Conservation (phyloP, 1,140 invertebrate genomes). For the Ceratoteleas bidentatus region DNA sequence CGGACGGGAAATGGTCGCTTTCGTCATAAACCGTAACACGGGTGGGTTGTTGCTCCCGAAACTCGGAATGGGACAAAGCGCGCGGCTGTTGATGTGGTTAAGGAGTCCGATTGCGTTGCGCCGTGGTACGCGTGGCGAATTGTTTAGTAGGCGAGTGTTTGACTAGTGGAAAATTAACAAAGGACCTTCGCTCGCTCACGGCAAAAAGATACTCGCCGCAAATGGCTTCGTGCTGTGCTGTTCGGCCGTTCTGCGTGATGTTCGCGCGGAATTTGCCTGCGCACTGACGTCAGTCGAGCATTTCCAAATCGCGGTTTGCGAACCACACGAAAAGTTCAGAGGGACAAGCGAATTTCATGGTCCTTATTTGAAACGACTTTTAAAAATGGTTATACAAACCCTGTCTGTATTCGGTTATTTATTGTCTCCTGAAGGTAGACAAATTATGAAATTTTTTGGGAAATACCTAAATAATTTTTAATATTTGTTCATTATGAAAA, state of each 20-base stretch:
- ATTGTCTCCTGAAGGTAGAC: too few species aligned
- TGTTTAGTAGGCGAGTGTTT: conserved; percentile 35
- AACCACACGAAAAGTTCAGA: too few species aligned
- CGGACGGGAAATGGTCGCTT: too few species aligned
- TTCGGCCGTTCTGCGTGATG: background rate
- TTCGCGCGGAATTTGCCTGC: conserved; percentile 9
- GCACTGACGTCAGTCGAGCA: conserved; percentile 11
- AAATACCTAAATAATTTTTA: too few species aligned
- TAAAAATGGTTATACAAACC: too few species aligned
- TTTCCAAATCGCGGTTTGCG: background rate
- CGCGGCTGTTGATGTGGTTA: conserved; percentile 13
- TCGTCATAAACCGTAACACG: conserved; percentile 12
- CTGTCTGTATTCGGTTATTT: too few species aligned
- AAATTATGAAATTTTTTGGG: too few species aligned
- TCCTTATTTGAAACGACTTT: too few species aligned
- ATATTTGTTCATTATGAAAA: too few species aligned
- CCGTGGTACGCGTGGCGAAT: conserved; percentile 45
- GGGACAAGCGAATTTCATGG: too few species aligned
- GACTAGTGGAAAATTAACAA: conserved; percentile 45
- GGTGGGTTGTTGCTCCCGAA: conserved; percentile 33
- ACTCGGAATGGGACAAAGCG: conserved; percentile 21
- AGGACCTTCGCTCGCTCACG: conserved; percentile 22
- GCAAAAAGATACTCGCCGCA: conserved; percentile 27
- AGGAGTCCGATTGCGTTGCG: conserved; percentile 42
- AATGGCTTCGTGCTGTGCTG: background rate